A percentile compares a stretch with the other conserved stretches of the same genome.
These are phyloP conservation scores for Chironomus tepperi DNA, from an alignment of 1,140 invertebrate species.

Conservation along the genomic window DNA sequence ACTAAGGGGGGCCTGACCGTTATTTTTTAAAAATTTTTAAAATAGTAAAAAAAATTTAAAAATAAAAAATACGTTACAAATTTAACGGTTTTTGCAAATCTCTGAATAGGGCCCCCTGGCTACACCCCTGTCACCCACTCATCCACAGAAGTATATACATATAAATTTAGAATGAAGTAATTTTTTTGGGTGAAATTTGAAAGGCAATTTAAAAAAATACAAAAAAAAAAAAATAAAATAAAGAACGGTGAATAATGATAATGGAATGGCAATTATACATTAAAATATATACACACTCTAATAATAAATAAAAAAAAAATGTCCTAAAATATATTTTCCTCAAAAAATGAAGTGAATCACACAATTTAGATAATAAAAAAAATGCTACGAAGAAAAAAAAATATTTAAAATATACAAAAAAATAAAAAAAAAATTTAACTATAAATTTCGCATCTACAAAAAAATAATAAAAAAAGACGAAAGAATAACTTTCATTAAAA, in stretches of 20 bases:
- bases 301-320: constrained; percentile 10
- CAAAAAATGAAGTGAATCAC: not conserved
- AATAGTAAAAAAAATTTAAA: too few species aligned
- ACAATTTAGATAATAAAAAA: not conserved
- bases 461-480: not conserved
- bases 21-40: too few species aligned
- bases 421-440: not conserved
- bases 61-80: too few species aligned
- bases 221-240: too few species aligned
- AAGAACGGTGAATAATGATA: not conserved
- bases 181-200: too few species aligned
- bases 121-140: too few species aligned
- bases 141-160: too few species aligned
- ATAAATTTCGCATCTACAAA: not conserved
- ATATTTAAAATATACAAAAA: constrained; percentile 5
- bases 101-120: too few species aligned
- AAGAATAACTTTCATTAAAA: not conserved
- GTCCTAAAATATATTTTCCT: constrained; percentile 14
- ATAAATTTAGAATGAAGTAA: too few species aligned
- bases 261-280: constrained; percentile 7
- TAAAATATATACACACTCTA: constrained; percentile 15
- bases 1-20: too few species aligned
- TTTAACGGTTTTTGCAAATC: too few species aligned
- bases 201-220: too few species aligned
- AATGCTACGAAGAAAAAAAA: not conserved